Conservation (phyloP, 2,797 vertebrate genomes). For the Vespertilio murinus region DNA sequence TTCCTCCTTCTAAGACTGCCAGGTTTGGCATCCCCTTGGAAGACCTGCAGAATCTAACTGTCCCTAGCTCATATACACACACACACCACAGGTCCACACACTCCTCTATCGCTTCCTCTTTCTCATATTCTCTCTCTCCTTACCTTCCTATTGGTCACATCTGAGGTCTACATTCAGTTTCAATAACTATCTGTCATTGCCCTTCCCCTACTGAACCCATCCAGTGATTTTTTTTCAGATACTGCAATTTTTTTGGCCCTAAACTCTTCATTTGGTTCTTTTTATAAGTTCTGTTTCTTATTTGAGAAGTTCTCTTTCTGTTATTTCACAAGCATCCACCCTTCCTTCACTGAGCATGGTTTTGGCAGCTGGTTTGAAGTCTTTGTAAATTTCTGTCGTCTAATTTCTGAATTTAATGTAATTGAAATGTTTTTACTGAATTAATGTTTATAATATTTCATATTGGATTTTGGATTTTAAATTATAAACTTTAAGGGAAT, state of each 20-base stretch:
- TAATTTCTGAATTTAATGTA: not conserved
- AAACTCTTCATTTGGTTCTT: not conserved
- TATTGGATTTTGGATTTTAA: not conserved
- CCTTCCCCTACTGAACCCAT: not conserved
- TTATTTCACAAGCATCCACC: not conserved
- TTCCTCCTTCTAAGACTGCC: no score
- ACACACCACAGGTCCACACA: no score
- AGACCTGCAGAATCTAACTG: no score
- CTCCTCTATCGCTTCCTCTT: no score
- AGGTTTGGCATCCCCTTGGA: no score
- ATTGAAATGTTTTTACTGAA: not conserved
- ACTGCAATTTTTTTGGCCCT: not conserved
- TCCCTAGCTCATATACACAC: no score
- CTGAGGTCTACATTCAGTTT: not conserved
- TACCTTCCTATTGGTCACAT: no score
- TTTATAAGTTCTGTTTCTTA: not conserved
- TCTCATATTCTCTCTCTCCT: no score
- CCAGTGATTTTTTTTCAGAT: not conserved
- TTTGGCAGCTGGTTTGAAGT: not conserved
- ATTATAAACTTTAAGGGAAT: not conserved
- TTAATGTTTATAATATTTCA: not conserved
- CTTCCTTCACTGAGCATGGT: not conserved
- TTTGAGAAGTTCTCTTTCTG: not conserved
- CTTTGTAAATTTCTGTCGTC: not conserved
- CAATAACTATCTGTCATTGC: not conserved